Base-by-base conservation (phyloP, 1,140 invertebrate genomes). In the Drosophila arawakana region DNA sequence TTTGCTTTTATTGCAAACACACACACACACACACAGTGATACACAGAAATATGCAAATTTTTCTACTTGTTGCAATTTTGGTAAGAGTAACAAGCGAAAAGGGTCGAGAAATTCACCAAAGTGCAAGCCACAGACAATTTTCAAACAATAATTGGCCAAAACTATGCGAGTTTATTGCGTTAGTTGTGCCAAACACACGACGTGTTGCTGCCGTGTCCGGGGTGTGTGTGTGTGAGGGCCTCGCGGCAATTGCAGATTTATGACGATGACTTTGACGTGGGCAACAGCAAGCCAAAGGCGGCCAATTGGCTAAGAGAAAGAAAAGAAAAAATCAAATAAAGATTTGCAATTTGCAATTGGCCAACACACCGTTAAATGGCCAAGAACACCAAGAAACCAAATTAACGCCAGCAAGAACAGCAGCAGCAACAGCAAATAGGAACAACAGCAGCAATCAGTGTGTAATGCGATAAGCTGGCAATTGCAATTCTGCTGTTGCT, bases 281-380 rank as follows among this genome's bases (percentile, higher is more conserved):
- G 44, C 46, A 81, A 73, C 39, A 80, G 70, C 39, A n/a, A 41
- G 39, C 10, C 39, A 41, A 41, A 41, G 39, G 46, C 47, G 59
- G 25, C 25, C 57, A 72, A 47, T 75, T 66, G 62, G 68, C 37
- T 5, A 21, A 34, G 15, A 10, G 6, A 71, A 58, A 72, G 25
- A 30, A 30, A 30, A 6, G 3, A 30, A 30, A 30, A 30, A 30
- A 30, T 30, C 25, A 30, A 30, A 30, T 30, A 30, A 30, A 30
- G 25, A 30, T 81, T 70, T 88, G 84, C 80, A 89, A 89, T 89
- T 89, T 89, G 84, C 84, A 77, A 88, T 81, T 86, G 82, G 82
- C 70, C 63, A 67, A 58, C 76, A 9, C 68, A 78, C 78, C 84
- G 84, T 89, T 89, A 89, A 89, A 89, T 89, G 71, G 68, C 66